A percentile compares a stretch with the other conserved stretches of the same genome.
phyloP scores from a whole-genome alignment of 2,113 vertebrate genomes.

The Acinonyx jubatus region DNA sequence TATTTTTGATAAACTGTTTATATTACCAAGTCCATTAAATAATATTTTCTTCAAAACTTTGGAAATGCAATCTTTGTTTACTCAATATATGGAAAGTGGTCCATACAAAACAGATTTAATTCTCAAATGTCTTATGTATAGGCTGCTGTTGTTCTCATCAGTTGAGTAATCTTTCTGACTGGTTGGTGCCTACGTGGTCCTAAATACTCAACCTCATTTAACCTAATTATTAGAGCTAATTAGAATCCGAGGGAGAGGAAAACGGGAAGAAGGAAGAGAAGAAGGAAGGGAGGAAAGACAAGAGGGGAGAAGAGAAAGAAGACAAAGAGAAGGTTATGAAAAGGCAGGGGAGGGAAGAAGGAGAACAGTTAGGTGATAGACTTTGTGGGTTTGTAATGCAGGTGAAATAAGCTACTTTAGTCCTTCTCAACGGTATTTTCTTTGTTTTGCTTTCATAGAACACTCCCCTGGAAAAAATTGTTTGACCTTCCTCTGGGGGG shows the following conservation, averaged over 20 bases:
- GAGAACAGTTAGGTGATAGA: neutral
- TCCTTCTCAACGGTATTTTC: neutral
- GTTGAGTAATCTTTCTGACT: neutral
- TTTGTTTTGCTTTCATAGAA: neutral
- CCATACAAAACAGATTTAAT: neutral
- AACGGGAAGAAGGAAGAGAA: neutral
- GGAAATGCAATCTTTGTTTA: neutral
- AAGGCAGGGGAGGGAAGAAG: neutral
- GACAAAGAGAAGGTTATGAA: neutral
- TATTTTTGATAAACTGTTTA: neutral
- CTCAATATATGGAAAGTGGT: neutral
- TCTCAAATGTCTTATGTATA: neutral
- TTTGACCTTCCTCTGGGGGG: neutral
- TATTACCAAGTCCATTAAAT: neutral
- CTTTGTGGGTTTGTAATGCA: neutral
- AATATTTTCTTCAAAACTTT: neutral
- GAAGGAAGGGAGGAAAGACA: neutral
- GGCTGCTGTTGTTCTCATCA: neutral
- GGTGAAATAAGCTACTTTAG: neutral
- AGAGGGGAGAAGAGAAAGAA: neutral
- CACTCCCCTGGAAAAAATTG: neutral
- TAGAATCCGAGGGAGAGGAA: neutral
- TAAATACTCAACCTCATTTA: neutral
- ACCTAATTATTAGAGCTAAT: neutral
- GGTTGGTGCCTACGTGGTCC: neutral